Conservation (phyloP, 2,113 vertebrate genomes). For the Sitta europaea region DNA sequence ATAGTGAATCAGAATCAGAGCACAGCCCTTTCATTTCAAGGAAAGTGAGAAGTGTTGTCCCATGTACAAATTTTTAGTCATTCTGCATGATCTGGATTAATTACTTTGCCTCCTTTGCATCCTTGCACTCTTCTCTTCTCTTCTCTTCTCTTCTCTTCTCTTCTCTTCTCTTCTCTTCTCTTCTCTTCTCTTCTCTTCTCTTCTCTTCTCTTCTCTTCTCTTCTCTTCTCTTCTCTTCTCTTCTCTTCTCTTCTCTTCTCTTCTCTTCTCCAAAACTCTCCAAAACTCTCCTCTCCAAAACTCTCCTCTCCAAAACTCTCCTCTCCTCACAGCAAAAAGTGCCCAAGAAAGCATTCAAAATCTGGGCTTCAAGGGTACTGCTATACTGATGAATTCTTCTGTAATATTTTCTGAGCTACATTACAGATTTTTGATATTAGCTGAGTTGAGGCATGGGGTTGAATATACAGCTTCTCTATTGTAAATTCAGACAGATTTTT, state of each 20-base stretch:
- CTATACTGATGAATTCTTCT: neutral
- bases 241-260: neutral
- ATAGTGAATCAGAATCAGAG: neutral
- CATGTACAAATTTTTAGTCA: neutral
- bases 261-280: too few species aligned
- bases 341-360: neutral
- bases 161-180: too few species aligned
- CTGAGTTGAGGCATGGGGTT: neutral
- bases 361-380: accelerated
- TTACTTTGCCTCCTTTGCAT: neutral
- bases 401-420: neutral
- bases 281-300: too few species aligned
- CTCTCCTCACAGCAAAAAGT: neutral
- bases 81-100: neutral
- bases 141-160: neutral
- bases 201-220: neutral
- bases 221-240: neutral
- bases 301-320: too few species aligned
- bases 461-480: neutral
- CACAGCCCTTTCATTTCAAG: neutral
- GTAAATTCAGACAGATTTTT: neutral
- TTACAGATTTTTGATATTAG: neutral
- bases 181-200: too few species aligned
- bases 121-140: neutral
- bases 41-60: neutral